Base-by-base conservation (phyloP, 2,888 invertebrate genomes). In the Lasioglossum vierecki region DNA sequence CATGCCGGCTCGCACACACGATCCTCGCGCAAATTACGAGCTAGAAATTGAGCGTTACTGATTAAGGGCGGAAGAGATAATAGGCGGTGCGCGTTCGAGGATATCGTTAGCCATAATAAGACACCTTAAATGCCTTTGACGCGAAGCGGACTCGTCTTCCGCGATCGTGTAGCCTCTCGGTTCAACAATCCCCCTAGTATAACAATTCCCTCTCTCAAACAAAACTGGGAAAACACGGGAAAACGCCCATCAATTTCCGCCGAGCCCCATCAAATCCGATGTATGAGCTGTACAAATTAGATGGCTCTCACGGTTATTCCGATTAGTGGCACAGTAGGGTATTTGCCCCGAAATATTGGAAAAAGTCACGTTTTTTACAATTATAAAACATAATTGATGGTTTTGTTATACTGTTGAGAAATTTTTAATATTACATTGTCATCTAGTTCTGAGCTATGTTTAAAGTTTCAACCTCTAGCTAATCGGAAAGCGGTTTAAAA, bases 61-160 rank as follows among this genome's bases (percentile, higher is more conserved):
- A 86, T 86, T 85, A 80, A 86, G 78, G 86, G 82, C 85, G 86
- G 85, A 86, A 86, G 85, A 86, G 85, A 85, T 85, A 85, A 85
- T 73, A 76, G 82, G 18, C n/a, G n/a, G 85, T 68, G 68, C 60
- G 73, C 68, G 81, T 60, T 49, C 77, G 85, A 84, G 85, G 78
- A 86, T 86, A 86, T 86, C 60, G 86, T 82, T 82, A 85, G 57
- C 68, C 72, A 11, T 86, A 86, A 86, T 76, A 79, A 85, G 82
- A 81, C 68, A 68, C 53, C 60, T 81, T 79, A 76, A 85, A 76
- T 79, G 26, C 53, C 63, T 77, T 74, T 46, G 39, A 18, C 22
- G 68, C 57, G 77, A 30, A 49, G 35, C 66, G 35, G 11, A 18
- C 26, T n/a, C 35, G 70, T 70, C 76, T 76, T 77, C 79, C 87